A percentile compares a stretch with the other conserved stretches of the same genome.
These are phyloP conservation scores for Ceramica pisi DNA, from an alignment of 2,888 invertebrate genomes.

Conservation along the genomic window DNA sequence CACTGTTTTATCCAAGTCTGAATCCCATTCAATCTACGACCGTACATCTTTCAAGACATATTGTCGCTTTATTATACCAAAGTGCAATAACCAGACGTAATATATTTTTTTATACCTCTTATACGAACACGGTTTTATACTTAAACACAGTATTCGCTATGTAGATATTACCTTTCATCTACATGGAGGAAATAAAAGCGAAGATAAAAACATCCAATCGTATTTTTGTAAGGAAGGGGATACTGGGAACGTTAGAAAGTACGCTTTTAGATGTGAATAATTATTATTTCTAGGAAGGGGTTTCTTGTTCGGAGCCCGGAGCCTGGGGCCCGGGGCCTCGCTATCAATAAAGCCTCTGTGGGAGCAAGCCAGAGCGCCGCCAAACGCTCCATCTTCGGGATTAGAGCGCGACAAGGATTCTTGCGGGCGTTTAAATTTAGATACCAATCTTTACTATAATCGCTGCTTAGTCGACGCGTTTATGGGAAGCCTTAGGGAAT, in stretches of 20 bases:
- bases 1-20: conserved; percentile 44
- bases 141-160: conserved; percentile 63
- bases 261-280: conserved; percentile 72
- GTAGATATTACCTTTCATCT: conserved; percentile 65
- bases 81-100: conserved; percentile 62
- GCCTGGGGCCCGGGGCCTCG: conserved; percentile 45
- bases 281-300: conserved; percentile 68
- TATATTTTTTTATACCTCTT: conserved; percentile 67
- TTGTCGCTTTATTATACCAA: conserved; percentile 61
- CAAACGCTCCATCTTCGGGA: conserved; percentile 84
- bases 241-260: conserved; percentile 58
- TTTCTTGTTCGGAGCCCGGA: conserved; percentile 58
- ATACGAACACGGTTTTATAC: conserved; percentile 66
- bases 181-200: conserved; percentile 62
- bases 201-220: conserved; percentile 61
- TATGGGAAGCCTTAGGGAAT: conserved; percentile 71
- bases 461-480: conserved; percentile 76
- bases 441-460: conserved; percentile 85
- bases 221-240: conserved; percentile 56
- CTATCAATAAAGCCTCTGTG: conserved; percentile 76
- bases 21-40: conserved; percentile 56
- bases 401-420: conserved; percentile 78
- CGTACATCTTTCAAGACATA: conserved; percentile 44
- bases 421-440: conserved; percentile 83
- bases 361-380: conserved; percentile 68